Conservation (phyloP, 2,888 invertebrate species). For the Limnephilus rhombicus region DNA sequence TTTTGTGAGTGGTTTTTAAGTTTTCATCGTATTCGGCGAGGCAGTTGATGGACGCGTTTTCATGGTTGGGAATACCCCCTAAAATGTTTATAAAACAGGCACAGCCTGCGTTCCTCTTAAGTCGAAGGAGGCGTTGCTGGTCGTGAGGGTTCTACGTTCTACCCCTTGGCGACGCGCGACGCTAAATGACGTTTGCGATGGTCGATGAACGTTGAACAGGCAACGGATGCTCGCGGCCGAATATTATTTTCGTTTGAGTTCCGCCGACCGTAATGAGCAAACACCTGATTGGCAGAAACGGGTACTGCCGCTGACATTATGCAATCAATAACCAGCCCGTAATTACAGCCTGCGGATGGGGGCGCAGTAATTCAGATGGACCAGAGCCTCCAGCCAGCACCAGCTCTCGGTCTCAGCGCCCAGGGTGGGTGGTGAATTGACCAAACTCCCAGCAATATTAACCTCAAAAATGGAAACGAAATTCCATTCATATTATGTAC, state of each 20-base stretch:
- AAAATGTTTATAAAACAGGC: no score
- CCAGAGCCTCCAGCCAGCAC: neutral
- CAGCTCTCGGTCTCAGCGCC: neutral
- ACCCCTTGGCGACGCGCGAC: neutral
- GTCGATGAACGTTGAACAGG: neutral
- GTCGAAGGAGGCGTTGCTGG: neutral
- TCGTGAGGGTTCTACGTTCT: neutral
- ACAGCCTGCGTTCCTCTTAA: no score
- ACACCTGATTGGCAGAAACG: conserved; percentile 26
- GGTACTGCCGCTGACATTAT: neutral
- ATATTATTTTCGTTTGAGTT: neutral
- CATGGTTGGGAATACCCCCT: no score
- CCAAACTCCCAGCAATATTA: neutral
- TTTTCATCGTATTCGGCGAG: no score
- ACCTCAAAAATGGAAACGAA: neutral
- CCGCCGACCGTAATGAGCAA: conserved; percentile 21
- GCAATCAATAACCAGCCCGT: neutral
- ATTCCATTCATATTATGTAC: neutral
- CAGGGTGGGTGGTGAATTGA: neutral
- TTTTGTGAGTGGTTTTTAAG: no score
- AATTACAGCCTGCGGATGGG: conserved; percentile 2
- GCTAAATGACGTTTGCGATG: neutral
- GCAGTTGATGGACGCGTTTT: no score
- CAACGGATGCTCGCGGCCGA: neutral
- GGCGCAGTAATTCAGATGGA: neutral